These are phyloP conservation scores for Aplodontia rufa DNA, from an alignment of 2,113 vertebrate species.

Conservation along the genomic window DNA sequence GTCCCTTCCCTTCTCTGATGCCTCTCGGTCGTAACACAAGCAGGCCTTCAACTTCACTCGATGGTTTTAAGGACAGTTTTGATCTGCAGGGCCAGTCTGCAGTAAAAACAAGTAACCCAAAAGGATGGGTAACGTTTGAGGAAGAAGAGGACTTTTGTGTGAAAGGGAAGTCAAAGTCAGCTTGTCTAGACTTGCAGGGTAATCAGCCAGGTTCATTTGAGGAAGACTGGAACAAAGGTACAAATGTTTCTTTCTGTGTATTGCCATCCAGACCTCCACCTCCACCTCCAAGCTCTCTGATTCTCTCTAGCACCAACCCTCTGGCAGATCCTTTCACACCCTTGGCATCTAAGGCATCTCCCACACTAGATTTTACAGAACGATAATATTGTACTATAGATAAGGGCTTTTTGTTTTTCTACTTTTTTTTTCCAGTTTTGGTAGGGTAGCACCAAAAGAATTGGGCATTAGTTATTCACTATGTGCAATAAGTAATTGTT, in stretches of 20 bases:
- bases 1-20: slow-evolving; percentile 72
- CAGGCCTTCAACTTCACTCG: slow-evolving; percentile 73
- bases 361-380: slow-evolving; percentile 87
- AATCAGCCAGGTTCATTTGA: slow-evolving; percentile 63
- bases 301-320: slow-evolving; percentile 77
- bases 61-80: slow-evolving; percentile 73
- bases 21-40: slow-evolving; percentile 58
- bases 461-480: slow-evolving; percentile 82
- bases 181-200: slow-evolving; percentile 59
- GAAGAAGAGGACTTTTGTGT: slow-evolving; percentile 78
- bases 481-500: slow-evolving; percentile 85
- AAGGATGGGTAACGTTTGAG: slow-evolving; percentile 94
- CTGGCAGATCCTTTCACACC: slow-evolving; percentile 74
- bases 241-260: slow-evolving; percentile 80
- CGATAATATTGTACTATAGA: slow-evolving; percentile 82
- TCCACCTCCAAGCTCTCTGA: slow-evolving; percentile 86
- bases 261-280: slow-evolving; percentile 85
- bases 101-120: slow-evolving; percentile 75
- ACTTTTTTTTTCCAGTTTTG: slow-evolving; percentile 9
- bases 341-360: slow-evolving; percentile 76
- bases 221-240: slow-evolving; percentile 84
- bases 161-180: slow-evolving; percentile 70
- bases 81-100: slow-evolving; percentile 71
- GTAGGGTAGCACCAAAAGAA: slow-evolving; percentile 72
- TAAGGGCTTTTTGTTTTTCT: neutral